Base-by-base conservation (phyloP, 2,888 invertebrate species). In the Diarsia brunnea region DNA sequence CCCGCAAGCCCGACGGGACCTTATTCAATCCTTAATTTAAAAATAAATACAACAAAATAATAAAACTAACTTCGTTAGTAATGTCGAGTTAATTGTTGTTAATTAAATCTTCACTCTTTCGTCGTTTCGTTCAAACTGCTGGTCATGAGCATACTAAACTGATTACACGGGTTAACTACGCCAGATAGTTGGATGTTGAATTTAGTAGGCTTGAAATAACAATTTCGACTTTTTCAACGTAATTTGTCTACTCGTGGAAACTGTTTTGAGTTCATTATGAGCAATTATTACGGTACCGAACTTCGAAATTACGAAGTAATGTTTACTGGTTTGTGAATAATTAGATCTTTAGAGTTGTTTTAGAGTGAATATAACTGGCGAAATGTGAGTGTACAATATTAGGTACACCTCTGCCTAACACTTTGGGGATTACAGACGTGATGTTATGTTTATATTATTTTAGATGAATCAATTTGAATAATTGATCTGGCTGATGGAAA, bases 51-150 rank as follows among this genome's bases (percentile, higher is more conserved):
- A 24, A n/a, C 8, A 19, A 45, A 71, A 67, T 31, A 60, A 51
- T 47, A 19, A 66, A 55, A 24, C 53, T 24, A 19, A 38, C 31
- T 67, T 63, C 64, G 75, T 78, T 79, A 77, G 69, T 80, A 72
- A 76, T 80, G 55, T 67, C 14, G 19, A 70, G 64, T 55, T 75
- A 74, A 86, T 80, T 73, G 72, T 73, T 76, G 12, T 84, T 80
- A 84, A 79, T 79, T 79, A 60, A 80, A 80, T 84, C 60, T 76
- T 72, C 58, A 70, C 73, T 75, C 77, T 73, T 84, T 71, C 72
- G 27, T 53, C 66, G 38, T 51, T 73, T 69, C 31, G 27, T 78
- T 81, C 64, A 75, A 74, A 69, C 81, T 43, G 69, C 47, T 67
- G 61, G 78, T 55, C 58, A 81, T 69, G 71, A 78, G 51, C 61